Percentiles rank a stretch among this genome's conserved stretches.
Conservation (phyloP, 1,140 invertebrate species). For the Drosophila pruinosa region DNA sequence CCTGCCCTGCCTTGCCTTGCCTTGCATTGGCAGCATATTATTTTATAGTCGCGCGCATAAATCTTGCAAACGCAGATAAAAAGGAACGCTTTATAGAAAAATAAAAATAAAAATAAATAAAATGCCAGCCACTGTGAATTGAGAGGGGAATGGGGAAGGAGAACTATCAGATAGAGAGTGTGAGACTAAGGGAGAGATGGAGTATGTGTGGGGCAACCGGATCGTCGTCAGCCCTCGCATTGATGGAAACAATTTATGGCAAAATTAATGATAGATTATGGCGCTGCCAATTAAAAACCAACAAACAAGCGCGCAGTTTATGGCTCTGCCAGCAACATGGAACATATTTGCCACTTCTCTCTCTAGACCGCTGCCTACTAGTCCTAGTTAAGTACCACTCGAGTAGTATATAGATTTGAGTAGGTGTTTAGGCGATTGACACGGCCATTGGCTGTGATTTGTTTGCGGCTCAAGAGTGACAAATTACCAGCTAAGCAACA, state of each 20-base stretch:
- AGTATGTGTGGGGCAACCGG: slow-evolving; percentile 54
- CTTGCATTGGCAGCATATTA: slow-evolving; percentile 78
- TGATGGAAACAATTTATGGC: slow-evolving; percentile 80
- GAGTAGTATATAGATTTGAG: slow-evolving; percentile 42
- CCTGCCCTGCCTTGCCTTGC: slow-evolving; percentile 51
- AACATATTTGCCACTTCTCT: not conserved
- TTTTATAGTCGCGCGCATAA: slow-evolving; percentile 80
- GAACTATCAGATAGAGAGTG: slow-evolving; percentile 10
- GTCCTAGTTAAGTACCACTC: slow-evolving; percentile 1
- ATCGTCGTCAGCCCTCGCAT: slow-evolving; percentile 74
- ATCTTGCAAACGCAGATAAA: slow-evolving; percentile 81
- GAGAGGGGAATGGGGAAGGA: not conserved
- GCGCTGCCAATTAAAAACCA: slow-evolving; percentile 81
- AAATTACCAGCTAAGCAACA: slow-evolving; percentile 46
- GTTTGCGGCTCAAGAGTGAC: slow-evolving; percentile 54
- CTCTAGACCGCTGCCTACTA: not conserved
- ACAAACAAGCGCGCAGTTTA: slow-evolving; percentile 77
- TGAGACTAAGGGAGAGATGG: not conserved
- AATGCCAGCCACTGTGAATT: slow-evolving; percentile 29
- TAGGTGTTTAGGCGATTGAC: slow-evolving; percentile 74
- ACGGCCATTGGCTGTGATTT: slow-evolving; percentile 57
- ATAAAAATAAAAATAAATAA: slow-evolving; percentile 74
- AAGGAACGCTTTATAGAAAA: slow-evolving; percentile 80
- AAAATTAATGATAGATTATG: slow-evolving; percentile 82
- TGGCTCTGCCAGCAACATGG: slow-evolving; percentile 50